Evolutionary conservation across 1,140 invertebrate species (phyloP).

Genomic region (Neotoxoptera formosana): DNA sequence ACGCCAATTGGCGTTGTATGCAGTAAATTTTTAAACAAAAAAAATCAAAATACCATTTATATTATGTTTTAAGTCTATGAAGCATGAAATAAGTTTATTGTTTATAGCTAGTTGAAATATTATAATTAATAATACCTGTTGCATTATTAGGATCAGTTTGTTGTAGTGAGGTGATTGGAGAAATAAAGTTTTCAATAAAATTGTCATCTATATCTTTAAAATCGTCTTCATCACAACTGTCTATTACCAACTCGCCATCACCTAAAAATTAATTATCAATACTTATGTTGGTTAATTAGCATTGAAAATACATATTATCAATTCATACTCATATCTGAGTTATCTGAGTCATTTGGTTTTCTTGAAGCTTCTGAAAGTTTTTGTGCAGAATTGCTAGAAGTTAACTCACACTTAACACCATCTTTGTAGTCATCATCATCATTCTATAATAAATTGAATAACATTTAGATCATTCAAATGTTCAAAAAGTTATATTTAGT

Average conservation of each 20-base stretch:
- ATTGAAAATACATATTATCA: not conserved
- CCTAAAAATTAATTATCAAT: not conserved
- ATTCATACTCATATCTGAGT: conserved; percentile 39
- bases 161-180: not conserved
- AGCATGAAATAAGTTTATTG: too few species aligned
- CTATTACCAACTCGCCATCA: conserved; percentile 41
- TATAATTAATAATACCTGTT: not conserved
- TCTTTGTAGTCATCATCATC: not conserved
- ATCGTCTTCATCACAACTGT: conserved; percentile 29
- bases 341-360: too few species aligned
- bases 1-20: too few species aligned
- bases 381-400: not conserved
- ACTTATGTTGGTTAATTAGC: not conserved
- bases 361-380: not conserved
- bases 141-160: not conserved
- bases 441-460: conserved; percentile 21
- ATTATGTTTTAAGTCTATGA: too few species aligned
- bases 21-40: too few species aligned
- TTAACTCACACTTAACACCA: not conserved
- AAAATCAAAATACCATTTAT: too few species aligned
- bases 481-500: not conserved
- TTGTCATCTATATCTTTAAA: conserved; percentile 13
- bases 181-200: not conserved
- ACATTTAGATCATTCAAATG: not conserved
- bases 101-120: too few species aligned